Evolutionary conservation across 1,140 invertebrate species (phyloP).

Genomic region (Diabrotica undecimpunctata): DNA sequence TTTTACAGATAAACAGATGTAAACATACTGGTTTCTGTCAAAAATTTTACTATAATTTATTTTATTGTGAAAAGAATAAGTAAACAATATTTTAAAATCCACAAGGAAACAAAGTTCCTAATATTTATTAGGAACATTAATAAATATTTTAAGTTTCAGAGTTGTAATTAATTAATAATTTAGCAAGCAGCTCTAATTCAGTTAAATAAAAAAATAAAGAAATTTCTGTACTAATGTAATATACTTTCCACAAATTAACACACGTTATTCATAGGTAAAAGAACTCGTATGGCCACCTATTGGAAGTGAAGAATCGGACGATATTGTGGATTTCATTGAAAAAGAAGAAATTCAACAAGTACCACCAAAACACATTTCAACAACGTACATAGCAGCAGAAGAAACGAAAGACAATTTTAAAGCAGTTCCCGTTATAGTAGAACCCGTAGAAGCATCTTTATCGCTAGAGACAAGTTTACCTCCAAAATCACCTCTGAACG

Average conservation of each 20-base stretch:
- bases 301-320: too few species aligned
- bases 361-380: background rate
- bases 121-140: too few species aligned
- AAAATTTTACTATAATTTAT: too few species aligned
- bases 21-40: too few species aligned
- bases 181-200: too few species aligned
- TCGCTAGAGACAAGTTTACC: background rate
- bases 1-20: too few species aligned
- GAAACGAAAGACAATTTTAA: background rate
- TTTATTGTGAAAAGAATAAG: too few species aligned
- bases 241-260: background rate
- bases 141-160: too few species aligned
- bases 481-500: background rate
- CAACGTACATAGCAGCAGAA: constrained; percentile 10
- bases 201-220: background rate
- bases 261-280: background rate
- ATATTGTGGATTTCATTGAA: background rate
- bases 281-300: background rate
- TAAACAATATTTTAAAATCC: too few species aligned
- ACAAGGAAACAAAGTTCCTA: too few species aligned
- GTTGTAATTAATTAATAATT: too few species aligned
- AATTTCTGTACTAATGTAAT: background rate
- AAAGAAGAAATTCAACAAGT: background rate
- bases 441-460: background rate
- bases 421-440: constrained; percentile 4